These are phyloP conservation scores for Cecidostiba fungosa DNA, from an alignment of 2,888 invertebrate genomes.

Conservation along the genomic window DNA sequence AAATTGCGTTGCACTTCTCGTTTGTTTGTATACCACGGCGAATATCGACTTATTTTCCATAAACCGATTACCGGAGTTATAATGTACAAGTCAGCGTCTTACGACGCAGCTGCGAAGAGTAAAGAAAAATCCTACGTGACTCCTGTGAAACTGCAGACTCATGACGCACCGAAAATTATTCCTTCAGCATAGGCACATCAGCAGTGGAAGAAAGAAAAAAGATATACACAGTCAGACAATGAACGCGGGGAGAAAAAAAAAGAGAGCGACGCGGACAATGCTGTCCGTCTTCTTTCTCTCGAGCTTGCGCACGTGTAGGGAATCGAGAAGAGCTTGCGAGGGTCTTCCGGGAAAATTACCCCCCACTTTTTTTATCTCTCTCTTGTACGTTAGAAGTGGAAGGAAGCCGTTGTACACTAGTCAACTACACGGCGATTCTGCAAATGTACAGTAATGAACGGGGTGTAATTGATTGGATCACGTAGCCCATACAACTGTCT, in stretches of 20 bases:
- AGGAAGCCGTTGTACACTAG: neutral
- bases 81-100: neutral
- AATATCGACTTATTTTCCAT: neutral
- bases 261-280: neutral
- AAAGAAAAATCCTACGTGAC: neutral
- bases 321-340: conserved; percentile 16
- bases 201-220: neutral
- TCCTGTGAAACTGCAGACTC: neutral
- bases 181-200: neutral
- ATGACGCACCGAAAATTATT: neutral
- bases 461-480: conserved; percentile 26
- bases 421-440: neutral
- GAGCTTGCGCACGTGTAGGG: neutral
- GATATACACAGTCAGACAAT: neutral
- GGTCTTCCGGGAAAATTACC: conserved; percentile 9
- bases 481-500: conserved; percentile 24
- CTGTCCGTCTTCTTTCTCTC: neutral
- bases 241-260: neutral
- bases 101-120: neutral
- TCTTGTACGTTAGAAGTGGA: neutral
- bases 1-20: neutral
- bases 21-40: neutral
- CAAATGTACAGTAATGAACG: conserved; percentile 15
- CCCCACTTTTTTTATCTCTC: neutral
- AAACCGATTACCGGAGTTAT: neutral